A percentile compares a stretch with the other conserved stretches of the same genome.
These are phyloP conservation scores for Xylocopa sonorina DNA, from an alignment of 1,140 invertebrate genomes.

Conservation along the genomic window DNA sequence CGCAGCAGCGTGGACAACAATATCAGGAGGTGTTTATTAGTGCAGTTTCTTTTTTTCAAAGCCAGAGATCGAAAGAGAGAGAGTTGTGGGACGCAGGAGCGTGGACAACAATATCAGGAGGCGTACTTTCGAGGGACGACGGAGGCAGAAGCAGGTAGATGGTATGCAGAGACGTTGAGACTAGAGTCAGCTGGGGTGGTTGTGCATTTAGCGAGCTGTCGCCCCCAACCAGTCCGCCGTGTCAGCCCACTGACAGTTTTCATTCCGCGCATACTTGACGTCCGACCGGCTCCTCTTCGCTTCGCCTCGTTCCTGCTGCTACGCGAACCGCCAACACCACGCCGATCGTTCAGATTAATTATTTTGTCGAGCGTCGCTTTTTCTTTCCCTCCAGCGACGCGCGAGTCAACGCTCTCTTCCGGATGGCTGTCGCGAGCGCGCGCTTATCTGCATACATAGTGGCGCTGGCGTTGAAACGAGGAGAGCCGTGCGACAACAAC, in stretches of 20 bases:
- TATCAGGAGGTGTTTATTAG: not conserved
- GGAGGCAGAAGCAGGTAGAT: slow-evolving; percentile 52
- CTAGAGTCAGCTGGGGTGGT: slow-evolving; percentile 63
- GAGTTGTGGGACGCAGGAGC: not conserved
- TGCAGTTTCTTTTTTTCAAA: slow-evolving; percentile 32
- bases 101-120: too few relatives aligned
- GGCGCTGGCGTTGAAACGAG: not conserved
- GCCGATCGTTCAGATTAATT: slow-evolving; percentile 65
- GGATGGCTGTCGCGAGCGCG: not conserved
- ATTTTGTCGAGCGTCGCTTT: slow-evolving; percentile 53
- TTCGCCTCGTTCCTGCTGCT: slow-evolving; percentile 63
- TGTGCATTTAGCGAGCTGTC: slow-evolving; percentile 77
- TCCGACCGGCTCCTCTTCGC: slow-evolving; percentile 65
- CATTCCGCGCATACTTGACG: slow-evolving; percentile 74
- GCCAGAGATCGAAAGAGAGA: too few relatives aligned
- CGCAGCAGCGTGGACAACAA: not conserved
- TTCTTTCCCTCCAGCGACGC: slow-evolving; percentile 1
- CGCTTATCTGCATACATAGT: slow-evolving; percentile 3
- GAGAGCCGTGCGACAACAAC: too few relatives aligned
- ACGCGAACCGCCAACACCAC: slow-evolving; percentile 48
- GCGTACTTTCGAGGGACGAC: too few relatives aligned
- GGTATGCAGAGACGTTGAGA: slow-evolving; percentile 67
- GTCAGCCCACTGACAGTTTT: slow-evolving; percentile 74
- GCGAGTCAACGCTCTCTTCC: not conserved
- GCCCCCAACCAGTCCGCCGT: slow-evolving; percentile 69